These are phyloP conservation scores for Mythimna ferrago DNA, from an alignment of 2,888 invertebrate species.

Conservation along the genomic window DNA sequence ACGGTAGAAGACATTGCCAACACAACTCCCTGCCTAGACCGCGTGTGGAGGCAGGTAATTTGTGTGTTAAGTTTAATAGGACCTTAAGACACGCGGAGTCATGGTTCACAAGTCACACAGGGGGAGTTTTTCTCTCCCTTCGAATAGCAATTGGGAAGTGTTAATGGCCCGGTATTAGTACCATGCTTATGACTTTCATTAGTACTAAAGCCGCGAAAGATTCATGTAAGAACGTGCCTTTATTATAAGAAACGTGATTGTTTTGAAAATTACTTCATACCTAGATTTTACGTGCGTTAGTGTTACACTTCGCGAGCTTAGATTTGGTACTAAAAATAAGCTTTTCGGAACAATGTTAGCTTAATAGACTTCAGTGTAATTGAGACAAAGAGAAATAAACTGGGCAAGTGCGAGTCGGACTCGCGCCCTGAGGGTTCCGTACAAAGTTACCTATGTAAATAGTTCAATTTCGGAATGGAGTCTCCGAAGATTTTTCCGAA, in stretches of 20 bases:
- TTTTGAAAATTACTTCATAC: slow-evolving; percentile 84
- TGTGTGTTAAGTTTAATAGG: slow-evolving; percentile 83
- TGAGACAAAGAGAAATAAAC: neutral
- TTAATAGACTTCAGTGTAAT: neutral
- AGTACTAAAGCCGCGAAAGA: slow-evolving; percentile 85
- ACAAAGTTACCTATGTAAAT: too few species aligned
- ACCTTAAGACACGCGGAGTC: slow-evolving; percentile 75
- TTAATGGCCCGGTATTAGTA: slow-evolving; percentile 85
- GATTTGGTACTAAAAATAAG: slow-evolving; percentile 21
- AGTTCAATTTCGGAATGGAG: too few species aligned
- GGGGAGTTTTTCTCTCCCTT: slow-evolving; percentile 83
- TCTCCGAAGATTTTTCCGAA: too few species aligned
- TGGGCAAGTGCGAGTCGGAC: too few species aligned
- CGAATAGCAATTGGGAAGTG: slow-evolving; percentile 83
- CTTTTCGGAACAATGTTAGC: slow-evolving; percentile 2
- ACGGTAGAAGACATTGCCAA: slow-evolving; percentile 51
- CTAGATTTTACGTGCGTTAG: slow-evolving; percentile 50
- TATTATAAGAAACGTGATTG: slow-evolving; percentile 87
- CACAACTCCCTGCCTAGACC: slow-evolving; percentile 42
- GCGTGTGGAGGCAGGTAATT: slow-evolving; percentile 75
- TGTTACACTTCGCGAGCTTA: slow-evolving; percentile 16
- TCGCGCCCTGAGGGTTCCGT: too few species aligned
- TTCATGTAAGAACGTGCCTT: slow-evolving; percentile 87
- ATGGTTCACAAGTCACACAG: slow-evolving; percentile 71
- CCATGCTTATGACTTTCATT: slow-evolving; percentile 89